A percentile compares a stretch with the other conserved stretches of the same genome.
Evolutionary conservation across 2,797 vertebrate genomes (phyloP).

Genomic region (Gambelia wislizenii): DNA sequence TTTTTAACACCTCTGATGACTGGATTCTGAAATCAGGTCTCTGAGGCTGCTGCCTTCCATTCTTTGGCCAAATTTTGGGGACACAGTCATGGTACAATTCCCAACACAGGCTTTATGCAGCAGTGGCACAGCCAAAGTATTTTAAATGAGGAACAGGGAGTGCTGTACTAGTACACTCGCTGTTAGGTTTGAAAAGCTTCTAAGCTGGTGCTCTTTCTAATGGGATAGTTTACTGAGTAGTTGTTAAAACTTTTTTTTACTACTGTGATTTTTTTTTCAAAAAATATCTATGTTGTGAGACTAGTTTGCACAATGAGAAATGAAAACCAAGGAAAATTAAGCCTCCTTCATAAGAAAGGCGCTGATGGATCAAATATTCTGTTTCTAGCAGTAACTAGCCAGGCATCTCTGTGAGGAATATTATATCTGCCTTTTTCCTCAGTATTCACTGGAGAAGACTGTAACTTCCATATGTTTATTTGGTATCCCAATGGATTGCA

Average conservation of each 20-base stretch:
- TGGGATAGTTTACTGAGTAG: no score
- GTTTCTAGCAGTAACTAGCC: background rate
- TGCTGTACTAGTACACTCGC: no score
- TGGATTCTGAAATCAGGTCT: background rate
- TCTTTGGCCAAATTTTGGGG: background rate
- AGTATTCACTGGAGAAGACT: background rate
- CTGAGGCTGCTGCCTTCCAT: background rate
- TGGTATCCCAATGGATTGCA: background rate
- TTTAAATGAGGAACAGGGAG: no score
- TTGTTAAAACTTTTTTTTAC: no score
- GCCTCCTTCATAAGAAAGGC: background rate
- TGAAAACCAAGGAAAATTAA: constrained; percentile 2
- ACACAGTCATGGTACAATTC: background rate
- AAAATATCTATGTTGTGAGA: no score
- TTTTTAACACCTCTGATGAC: background rate
- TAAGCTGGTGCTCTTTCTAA: no score
- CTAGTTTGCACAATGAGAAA: background rate
- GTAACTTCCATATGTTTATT: background rate
- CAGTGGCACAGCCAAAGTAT: no score
- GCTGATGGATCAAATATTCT: background rate
- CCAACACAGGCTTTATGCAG: background rate
- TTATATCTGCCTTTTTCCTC: background rate
- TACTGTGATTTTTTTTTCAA: no score
- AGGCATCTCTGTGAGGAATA: background rate
- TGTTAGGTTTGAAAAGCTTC: no score